Conservation (phyloP, 35 echinoderm and acorn worm genomes). For the Lytechinus variegatus region DNA sequence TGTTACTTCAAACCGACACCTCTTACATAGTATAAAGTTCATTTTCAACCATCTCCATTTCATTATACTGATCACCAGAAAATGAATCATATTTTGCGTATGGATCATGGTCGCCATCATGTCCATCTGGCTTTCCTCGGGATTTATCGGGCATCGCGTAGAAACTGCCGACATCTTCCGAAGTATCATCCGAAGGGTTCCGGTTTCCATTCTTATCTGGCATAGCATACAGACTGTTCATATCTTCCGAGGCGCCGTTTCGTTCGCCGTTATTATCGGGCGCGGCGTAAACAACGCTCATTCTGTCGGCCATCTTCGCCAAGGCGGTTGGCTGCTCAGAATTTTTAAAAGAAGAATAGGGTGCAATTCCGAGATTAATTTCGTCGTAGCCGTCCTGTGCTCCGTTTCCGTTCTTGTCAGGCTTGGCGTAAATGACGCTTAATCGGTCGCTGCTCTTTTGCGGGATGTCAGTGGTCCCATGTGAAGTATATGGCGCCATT, state of each 20-base stretch:
- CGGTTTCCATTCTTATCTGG: too few relatives aligned
- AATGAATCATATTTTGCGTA: not conserved
- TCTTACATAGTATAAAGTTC: not conserved
- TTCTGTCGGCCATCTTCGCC: too few relatives aligned
- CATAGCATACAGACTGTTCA: too few relatives aligned
- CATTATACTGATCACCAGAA: not conserved
- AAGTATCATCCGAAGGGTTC: not conserved
- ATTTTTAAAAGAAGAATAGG: too few relatives aligned
- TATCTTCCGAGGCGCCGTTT: too few relatives aligned
- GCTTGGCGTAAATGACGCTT: not conserved
- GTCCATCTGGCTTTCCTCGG: not conserved
- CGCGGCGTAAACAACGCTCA: too few relatives aligned
- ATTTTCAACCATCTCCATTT: not conserved
- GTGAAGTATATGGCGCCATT: not conserved
- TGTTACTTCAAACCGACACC: too few relatives aligned
- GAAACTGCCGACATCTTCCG: not conserved
- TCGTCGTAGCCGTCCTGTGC: not conserved
- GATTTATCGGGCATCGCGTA: not conserved
- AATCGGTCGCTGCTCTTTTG: not conserved
- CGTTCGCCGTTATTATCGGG: too few relatives aligned
- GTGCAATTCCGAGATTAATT: too few relatives aligned
- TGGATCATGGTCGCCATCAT: not conserved
- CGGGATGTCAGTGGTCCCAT: not conserved
- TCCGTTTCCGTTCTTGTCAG: not conserved
- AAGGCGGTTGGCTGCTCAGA: too few relatives aligned